Evolutionary conservation across 2,797 vertebrate species (phyloP), one percentile per base, ranked within the genome.

Genomic region (Anableps anableps): DNA sequence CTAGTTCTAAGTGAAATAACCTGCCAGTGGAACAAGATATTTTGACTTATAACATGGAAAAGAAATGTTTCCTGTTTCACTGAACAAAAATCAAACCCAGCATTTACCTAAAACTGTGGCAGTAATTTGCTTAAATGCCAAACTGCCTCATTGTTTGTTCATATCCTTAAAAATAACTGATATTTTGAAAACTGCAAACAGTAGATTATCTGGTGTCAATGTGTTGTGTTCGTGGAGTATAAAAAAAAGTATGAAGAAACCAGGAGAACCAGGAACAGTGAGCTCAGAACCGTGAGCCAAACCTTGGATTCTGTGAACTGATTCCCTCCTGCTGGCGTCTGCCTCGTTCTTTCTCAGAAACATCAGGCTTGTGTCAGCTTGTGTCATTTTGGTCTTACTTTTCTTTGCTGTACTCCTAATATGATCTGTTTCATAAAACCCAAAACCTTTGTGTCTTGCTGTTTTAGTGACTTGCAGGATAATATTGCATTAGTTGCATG

Each of bases 401-500:
- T 60, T 29, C 58, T 31, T 60, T 13, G 0, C 58, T 60, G n/a
- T 29, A 4, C n/a, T 55, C n/a, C 51, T 26, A 26, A 53, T 10
- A 53, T n/a, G 53, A 55, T 55, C 26, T 55, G 53, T 4, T 55
- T n/a, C 26, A 55, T 55, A 13, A 55, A 55, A 53, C 55, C 5
- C 73, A 60, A 75, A 85, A 72, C 31, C 23, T 17, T 75, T 79
- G 16, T 74, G 83, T 81, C 34, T 88, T n/a, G n/a, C 53, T 55
- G 53, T 1, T 55, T n/a, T 55, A 55, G 53, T 73, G 48, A 84
- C 53, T 29, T 71, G 71, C 76, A 51, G 78, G 73, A 87, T 85
- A 68, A 80, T 66, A 87, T 85, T 77, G 72, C 82, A 80, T 89
- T 74, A 77, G 80, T 81, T 4, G 31, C 26, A 73, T 82, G 83